Conservation (phyloP, 2,113 vertebrate species). For the Hiodon tergisus region DNA sequence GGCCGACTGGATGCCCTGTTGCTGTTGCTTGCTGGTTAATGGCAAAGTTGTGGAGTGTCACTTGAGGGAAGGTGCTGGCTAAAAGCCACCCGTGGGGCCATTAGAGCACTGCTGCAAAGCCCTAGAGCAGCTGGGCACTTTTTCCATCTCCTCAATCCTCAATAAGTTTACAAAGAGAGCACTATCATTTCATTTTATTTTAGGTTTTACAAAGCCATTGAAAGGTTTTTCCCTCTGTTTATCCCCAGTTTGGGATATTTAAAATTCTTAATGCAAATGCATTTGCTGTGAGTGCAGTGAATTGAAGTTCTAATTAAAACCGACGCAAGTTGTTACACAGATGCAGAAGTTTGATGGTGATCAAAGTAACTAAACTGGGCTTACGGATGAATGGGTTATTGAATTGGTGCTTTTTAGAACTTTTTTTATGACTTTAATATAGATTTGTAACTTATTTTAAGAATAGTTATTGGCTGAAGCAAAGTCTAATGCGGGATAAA, state of each 20-base stretch:
- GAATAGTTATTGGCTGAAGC: not conserved
- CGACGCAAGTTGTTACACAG: too few species aligned
- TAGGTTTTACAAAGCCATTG: not conserved
- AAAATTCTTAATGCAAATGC: not conserved
- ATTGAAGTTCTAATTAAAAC: too few species aligned
- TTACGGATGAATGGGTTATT: too few species aligned
- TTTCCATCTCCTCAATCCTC: conserved; percentile 8
- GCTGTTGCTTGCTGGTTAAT: not conserved
- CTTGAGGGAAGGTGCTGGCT: conserved; percentile 1
- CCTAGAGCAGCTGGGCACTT: conserved; percentile 15
- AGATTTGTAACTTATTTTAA: not conserved
- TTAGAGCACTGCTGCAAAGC: conserved; percentile 12
- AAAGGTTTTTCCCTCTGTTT: not conserved
- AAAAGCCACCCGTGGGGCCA: conserved; percentile 11
- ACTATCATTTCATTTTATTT: not conserved
- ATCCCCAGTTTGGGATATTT: not conserved
- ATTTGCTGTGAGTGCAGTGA: not conserved
- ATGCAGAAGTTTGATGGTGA: too few species aligned
- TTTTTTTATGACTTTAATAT: too few species aligned
- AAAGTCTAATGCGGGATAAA: not conserved
- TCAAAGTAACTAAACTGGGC: too few species aligned
- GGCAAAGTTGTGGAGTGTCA: conserved; percentile 18
- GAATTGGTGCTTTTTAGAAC: too few species aligned
- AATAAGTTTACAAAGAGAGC: not conserved
- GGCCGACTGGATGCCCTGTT: not conserved